A percentile compares a stretch with the other conserved stretches of the same genome.
Conservation (phyloP, 2,888 invertebrate genomes). For the Phyllotreta striolata region DNA sequence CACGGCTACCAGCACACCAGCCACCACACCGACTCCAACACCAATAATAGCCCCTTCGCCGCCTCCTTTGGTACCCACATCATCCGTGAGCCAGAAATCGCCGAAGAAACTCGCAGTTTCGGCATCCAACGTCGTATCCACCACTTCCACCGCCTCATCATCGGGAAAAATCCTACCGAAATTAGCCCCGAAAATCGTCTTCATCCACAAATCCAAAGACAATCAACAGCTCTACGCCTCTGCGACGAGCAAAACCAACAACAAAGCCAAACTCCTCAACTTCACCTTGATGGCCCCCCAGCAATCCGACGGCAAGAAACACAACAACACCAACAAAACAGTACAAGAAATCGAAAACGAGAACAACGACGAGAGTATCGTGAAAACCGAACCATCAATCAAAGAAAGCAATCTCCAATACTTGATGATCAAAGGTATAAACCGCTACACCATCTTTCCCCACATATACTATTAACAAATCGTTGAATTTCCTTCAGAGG, state of each 20-base stretch:
- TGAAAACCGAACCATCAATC: constrained; percentile 33
- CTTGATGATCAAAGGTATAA: constrained; percentile 57
- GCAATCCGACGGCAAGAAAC: constrained; percentile 22
- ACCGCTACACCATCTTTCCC: background rate
- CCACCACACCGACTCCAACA: constrained; percentile 21
- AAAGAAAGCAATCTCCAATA: constrained; percentile 50
- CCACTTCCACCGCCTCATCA: background rate
- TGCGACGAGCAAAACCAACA: constrained; percentile 20
- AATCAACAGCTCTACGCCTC: constrained; percentile 16
- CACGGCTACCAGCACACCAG: constrained; percentile 18
- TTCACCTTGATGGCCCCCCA: constrained; percentile 14
- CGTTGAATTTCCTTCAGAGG: constrained; percentile 63
- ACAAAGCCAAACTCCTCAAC: constrained; percentile 14
- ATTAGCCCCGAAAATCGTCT: constrained; percentile 24
- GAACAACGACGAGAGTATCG: constrained; percentile 14
- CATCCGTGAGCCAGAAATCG: background rate
- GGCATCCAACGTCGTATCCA: background rate
- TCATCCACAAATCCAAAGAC: constrained; percentile 36
- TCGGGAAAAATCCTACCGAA: constrained; percentile 1
- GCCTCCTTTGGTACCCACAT: constrained; percentile 1
- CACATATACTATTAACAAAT: background rate
- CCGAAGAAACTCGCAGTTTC: constrained; percentile 2
- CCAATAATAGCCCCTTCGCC: constrained; percentile 24
- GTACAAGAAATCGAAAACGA: constrained; percentile 12
- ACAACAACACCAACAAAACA: constrained; percentile 39